Percentiles rank a stretch among this genome's conserved stretches.
These are phyloP conservation scores for Nilaparvata lugens DNA, from an alignment of 1,140 invertebrate species.

Conservation along the genomic window DNA sequence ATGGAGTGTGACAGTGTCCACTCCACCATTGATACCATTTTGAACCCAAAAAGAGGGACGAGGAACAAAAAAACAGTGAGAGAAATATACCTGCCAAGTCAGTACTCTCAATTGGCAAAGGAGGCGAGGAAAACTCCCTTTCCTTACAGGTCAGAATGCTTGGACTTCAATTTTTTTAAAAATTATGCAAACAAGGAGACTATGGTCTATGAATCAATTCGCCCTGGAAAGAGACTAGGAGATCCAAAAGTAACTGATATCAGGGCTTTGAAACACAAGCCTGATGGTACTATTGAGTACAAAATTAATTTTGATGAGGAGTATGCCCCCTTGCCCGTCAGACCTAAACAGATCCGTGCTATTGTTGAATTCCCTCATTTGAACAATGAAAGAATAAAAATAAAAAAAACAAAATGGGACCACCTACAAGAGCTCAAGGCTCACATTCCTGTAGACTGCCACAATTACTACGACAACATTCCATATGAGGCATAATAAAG, in stretches of 20 bases:
- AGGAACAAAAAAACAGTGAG: constrained; percentile 22
- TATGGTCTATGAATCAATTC: constrained; percentile 1
- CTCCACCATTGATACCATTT: constrained; percentile 15
- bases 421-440: not conserved
- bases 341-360: not conserved
- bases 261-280: not conserved
- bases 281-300: not conserved
- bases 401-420: not conserved
- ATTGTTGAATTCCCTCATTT: not conserved
- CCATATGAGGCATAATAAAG: not conserved
- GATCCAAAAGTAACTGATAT: constrained; percentile 7
- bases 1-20: constrained; percentile 38
- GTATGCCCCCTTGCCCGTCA: not conserved
- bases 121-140: constrained; percentile 4
- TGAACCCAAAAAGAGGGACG: constrained; percentile 7
- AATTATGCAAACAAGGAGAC: not conserved
- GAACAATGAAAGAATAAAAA: not conserved
- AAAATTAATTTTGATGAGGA: constrained; percentile 10
- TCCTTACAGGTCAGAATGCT: not conserved
- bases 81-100: constrained; percentile 24
- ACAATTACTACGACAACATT: not conserved
- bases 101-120: not conserved
- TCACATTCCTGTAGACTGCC: not conserved
- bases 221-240: not conserved
- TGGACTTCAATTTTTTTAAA: not conserved